These are phyloP conservation scores for Strix occidentalis DNA, from an alignment of 2,797 vertebrate species.

Conservation along the genomic window DNA sequence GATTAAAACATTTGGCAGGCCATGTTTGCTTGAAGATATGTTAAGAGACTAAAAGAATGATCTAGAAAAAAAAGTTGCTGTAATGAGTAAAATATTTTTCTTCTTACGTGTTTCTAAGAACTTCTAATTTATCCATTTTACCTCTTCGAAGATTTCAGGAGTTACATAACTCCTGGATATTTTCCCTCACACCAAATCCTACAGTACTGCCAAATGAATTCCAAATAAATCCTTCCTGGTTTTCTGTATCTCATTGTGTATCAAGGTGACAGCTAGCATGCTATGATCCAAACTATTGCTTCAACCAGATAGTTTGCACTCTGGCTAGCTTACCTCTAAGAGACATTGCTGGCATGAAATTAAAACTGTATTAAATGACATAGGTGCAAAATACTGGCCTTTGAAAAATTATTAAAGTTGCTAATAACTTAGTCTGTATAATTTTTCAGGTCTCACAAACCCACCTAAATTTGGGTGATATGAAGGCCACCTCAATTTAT, in stretches of 20 bases:
- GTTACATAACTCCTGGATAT: background rate
- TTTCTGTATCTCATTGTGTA: background rate
- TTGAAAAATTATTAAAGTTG: background rate
- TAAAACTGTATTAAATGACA: background rate
- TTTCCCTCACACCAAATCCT: slow-evolving; percentile 12
- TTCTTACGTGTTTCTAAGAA: background rate
- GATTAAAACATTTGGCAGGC: slow-evolving; percentile 32
- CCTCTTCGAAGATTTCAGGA: background rate
- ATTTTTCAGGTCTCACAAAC: background rate
- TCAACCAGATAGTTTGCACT: background rate
- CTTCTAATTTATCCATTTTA: background rate
- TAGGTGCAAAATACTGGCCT: background rate
- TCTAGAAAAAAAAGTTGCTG: background rate
- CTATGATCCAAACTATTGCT: background rate
- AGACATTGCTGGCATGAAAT: background rate
- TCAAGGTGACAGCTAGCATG: background rate
- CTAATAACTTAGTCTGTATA: background rate
- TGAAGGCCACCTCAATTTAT: background rate
- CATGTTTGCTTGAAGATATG: background rate
- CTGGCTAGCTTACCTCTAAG: background rate
- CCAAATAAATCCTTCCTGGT: background rate
- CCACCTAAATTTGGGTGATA: background rate
- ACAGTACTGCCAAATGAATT: background rate
- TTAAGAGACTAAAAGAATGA: background rate
- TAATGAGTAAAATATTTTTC: slow-evolving; percentile 1